Base-by-base conservation (phyloP, 2,113 vertebrate genomes). In the Vulpes lagopus region DNA sequence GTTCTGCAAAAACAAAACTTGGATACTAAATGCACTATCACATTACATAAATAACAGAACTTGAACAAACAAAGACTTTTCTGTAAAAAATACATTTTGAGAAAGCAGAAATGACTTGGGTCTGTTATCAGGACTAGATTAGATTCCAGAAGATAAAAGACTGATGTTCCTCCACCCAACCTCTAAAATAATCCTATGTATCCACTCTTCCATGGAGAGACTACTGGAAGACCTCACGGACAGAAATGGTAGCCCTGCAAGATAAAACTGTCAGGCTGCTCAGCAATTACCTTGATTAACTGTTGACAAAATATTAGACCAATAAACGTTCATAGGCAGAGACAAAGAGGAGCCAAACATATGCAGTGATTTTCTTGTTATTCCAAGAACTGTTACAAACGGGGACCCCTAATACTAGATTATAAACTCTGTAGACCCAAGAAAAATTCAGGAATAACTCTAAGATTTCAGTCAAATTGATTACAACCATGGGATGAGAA, bases 261-360 rank as follows among this genome's bases (percentile, higher is more conserved):
- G 81, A 82, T 38, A 62, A 89, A 89, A 62, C 30, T 51, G n/a
- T 92, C 76, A 85, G 76, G 11, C 57, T 87, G n/a, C 32, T 91
- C 62, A 86, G 78, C 86, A 91, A 85, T 97, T 96, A 96, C 59
- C 16, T 71, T 89, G 49, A 71, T 88, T 80, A 98, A 89, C 69
- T 95, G 17, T 78, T 95, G 89, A 83, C 67, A 96, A 86, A 96
- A 93, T 78, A 83, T 62, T 67, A 91, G n/a, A 84, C n/a, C 59
- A 49, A 89, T 71, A 57, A 91, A 76, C 96, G 76, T 74, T 90
- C 55, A 80, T 23, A 86, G 53, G 60, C 35, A 43, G 59, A 91
- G 85, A 86, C 67, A 94, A 85, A 84, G 49, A 88, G 38, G 20
- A 65, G 7, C 27, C 35, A 38, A 87, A 20, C 49, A 71, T 51